Conservation (phyloP, 2,888 invertebrate genomes). For the Dasypolia templi region DNA sequence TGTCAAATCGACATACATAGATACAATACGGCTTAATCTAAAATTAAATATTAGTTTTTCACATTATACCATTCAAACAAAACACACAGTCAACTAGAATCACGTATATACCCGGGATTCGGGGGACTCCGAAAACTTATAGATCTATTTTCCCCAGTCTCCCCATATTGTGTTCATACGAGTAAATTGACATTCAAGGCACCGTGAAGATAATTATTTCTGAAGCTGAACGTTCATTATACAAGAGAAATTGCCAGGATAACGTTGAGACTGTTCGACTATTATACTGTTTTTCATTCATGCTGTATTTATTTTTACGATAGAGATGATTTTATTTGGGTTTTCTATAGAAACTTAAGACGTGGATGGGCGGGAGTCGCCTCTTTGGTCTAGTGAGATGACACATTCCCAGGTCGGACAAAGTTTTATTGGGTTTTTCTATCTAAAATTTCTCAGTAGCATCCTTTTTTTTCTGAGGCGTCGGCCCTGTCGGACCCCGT, state of each 20-base stretch:
- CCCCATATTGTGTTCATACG: constrained; percentile 43
- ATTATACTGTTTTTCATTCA: constrained; percentile 20
- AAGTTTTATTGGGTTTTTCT: no score
- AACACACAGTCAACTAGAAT: constrained; percentile 9
- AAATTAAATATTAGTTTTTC: not conserved
- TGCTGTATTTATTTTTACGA: constrained; percentile 14
- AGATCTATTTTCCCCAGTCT: constrained; percentile 11
- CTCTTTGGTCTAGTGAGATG: no score
- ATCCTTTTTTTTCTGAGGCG: no score
- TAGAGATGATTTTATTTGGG: constrained; percentile 9
- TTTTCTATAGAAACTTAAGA: not conserved
- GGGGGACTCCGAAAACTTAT: constrained; percentile 11
- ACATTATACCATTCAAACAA: not conserved
- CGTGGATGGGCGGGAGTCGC: not conserved
- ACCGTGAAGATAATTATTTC: constrained; percentile 60
- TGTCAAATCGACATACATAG: not conserved
- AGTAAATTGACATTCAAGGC: constrained; percentile 54
- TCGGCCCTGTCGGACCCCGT: no score
- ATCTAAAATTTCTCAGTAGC: no score
- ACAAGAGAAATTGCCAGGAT: constrained; percentile 36
- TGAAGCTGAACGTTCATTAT: constrained; percentile 43
- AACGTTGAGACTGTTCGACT: constrained; percentile 27
- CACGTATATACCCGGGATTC: not conserved
- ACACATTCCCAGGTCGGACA: no score
- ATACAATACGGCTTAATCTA: not conserved